Conservation (phyloP, 2,797 vertebrate genomes). For the Pipistrellus kuhlii region DNA sequence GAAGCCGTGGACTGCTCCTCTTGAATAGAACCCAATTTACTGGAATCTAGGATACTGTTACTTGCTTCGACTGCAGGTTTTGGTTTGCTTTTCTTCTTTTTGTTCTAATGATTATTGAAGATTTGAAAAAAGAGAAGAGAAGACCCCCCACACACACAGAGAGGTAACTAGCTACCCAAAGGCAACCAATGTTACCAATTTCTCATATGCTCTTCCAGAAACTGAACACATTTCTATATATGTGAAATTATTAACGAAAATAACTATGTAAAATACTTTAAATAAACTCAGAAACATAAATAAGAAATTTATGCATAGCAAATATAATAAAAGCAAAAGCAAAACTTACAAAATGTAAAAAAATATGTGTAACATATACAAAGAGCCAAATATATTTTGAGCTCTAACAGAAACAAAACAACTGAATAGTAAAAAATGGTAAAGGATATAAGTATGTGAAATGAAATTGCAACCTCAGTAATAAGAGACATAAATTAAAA, state of each 20-base stretch:
- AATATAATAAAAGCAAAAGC: slow-evolving; percentile 56
- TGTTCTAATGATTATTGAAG: slow-evolving; percentile 86
- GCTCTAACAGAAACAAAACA: slow-evolving; percentile 3
- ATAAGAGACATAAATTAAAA: slow-evolving; percentile 63
- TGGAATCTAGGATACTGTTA: slow-evolving; percentile 80
- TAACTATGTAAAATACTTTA: slow-evolving; percentile 47
- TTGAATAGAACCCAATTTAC: slow-evolving; percentile 80
- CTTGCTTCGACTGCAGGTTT: slow-evolving; percentile 88
- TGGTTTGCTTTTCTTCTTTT: slow-evolving; percentile 97
- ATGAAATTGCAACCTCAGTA: slow-evolving; percentile 35
- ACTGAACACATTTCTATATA: slow-evolving; percentile 67
- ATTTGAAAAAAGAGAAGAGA: slow-evolving; percentile 57
- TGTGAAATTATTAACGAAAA: slow-evolving; percentile 40
- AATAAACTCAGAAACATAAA: slow-evolving; percentile 53
- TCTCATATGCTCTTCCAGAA: slow-evolving; percentile 47
- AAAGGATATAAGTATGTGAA: slow-evolving; percentile 31
- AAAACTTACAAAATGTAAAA: slow-evolving; percentile 62
- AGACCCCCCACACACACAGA: neutral
- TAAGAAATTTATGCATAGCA: slow-evolving; percentile 5
- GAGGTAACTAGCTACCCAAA: slow-evolving; percentile 55
- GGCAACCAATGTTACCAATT: slow-evolving; percentile 55
- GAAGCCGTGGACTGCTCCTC: slow-evolving; percentile 83
- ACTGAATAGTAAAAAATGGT: neutral
- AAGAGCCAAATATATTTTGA: slow-evolving; percentile 25
- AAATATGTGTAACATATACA: slow-evolving; percentile 14